Evolutionary conservation across 2,888 invertebrate species (phyloP).

Genomic region (Drosophila mimetica): DNA sequence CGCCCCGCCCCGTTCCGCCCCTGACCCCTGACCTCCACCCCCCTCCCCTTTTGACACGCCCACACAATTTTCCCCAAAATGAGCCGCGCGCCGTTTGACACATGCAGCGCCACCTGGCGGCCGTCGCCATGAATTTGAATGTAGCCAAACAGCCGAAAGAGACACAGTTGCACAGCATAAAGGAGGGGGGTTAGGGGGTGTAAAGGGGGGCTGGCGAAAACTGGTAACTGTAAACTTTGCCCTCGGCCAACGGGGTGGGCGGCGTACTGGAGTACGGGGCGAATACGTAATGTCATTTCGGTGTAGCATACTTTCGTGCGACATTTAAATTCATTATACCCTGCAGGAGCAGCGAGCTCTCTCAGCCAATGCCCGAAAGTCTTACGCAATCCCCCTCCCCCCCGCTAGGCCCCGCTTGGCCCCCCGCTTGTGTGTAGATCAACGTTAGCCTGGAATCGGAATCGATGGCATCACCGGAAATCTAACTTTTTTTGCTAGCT

Average conservation of each 20-base stretch:
- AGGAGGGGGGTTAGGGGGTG: background rate
- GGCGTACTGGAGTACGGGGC: slow-evolving; percentile 21
- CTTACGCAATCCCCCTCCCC: slow-evolving; percentile 26
- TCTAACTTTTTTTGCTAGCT: too few relatives aligned
- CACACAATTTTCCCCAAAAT: slow-evolving; percentile 58
- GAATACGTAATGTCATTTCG: slow-evolving; percentile 65
- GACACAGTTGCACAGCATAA: slow-evolving; percentile 16
- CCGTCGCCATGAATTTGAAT: slow-evolving; percentile 72
- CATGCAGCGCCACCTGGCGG: slow-evolving; percentile 72
- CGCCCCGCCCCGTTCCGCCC: slow-evolving; percentile 1
- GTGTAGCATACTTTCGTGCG: slow-evolving; percentile 55
- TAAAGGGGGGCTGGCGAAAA: background rate
- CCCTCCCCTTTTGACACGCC: slow-evolving; percentile 23
- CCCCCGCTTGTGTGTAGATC: too few relatives aligned
- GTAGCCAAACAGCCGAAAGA: slow-evolving; percentile 17
- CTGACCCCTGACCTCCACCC: background rate
- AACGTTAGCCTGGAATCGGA: slow-evolving; percentile 13
- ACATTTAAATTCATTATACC: slow-evolving; percentile 59
- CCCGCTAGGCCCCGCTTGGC: too few relatives aligned
- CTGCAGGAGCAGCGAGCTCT: too few relatives aligned
- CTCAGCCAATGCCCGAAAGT: background rate
- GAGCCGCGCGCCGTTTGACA: slow-evolving; percentile 66
- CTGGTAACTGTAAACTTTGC: slow-evolving; percentile 49
- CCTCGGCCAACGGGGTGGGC: slow-evolving; percentile 21
- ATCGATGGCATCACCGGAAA: slow-evolving; percentile 13